Evolutionary conservation across 2,113 vertebrate genomes (phyloP).

Genomic region (Cynocephalus volans): DNA sequence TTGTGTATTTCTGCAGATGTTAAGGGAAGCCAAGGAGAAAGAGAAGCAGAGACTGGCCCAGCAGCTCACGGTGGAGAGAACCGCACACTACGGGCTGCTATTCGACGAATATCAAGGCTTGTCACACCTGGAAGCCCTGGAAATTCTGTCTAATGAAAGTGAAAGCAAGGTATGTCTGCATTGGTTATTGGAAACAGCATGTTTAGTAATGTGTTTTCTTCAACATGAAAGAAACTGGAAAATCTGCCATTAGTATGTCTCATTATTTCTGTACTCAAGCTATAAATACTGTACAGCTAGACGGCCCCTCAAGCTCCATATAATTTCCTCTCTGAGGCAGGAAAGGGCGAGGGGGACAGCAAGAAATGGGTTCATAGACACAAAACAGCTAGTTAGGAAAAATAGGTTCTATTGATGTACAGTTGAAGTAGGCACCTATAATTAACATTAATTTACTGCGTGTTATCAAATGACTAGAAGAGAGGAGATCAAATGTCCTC

Average conservation of each 20-base stretch:
- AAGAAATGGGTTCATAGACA: too few species aligned
- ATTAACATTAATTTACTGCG: too few species aligned
- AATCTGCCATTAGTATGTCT: background rate
- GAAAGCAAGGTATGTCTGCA: conserved; percentile 93
- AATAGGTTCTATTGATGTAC: too few species aligned
- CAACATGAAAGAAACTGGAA: conserved; percentile 12
- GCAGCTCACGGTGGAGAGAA: conserved; percentile 93
- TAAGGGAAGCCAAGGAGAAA: conserved; percentile 98
- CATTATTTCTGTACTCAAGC: background rate
- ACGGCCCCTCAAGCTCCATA: background rate
- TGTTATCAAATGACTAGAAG: too few species aligned
- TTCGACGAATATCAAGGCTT: conserved; percentile 99
- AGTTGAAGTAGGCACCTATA: too few species aligned
- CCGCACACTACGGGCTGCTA: conserved; percentile 96
- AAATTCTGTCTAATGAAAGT: conserved; percentile 98
- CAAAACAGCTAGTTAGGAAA: too few species aligned
- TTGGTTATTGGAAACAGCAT: background rate
- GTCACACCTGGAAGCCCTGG: conserved; percentile 98
- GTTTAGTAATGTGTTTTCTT: conserved; percentile 13
- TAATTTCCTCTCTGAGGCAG: background rate
- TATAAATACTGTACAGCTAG: background rate
- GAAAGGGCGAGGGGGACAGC: too few species aligned
- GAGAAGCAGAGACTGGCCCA: conserved; percentile 94
- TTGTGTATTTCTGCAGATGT: conserved; percentile 90
- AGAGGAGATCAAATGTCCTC: too few species aligned